Evolutionary conservation across 2,888 invertebrate genomes (phyloP).

Genomic region (Pyrrhia umbra): DNA sequence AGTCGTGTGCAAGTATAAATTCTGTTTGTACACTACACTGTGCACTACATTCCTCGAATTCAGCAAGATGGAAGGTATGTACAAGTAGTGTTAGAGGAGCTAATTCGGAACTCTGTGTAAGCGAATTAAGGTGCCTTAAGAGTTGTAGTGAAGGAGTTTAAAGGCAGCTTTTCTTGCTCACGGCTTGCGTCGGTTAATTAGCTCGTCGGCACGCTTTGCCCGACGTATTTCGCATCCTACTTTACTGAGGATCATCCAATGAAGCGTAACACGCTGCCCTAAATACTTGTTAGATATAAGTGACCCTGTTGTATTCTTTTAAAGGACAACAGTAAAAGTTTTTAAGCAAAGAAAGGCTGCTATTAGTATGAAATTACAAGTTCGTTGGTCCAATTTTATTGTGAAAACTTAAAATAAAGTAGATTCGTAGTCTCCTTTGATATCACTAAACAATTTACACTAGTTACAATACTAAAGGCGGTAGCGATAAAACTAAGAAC

Average conservation of each 20-base stretch:
- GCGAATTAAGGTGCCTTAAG: constrained; percentile 69
- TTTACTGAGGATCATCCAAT: constrained; percentile 60
- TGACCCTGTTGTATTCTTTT: constrained; percentile 22
- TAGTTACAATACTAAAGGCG: constrained; percentile 31
- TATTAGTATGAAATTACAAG: not conserved
- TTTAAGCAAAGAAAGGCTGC: not conserved
- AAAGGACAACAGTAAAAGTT: constrained; percentile 9
- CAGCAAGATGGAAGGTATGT: constrained; percentile 26
- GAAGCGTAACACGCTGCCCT: constrained; percentile 46
- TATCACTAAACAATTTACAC: constrained; percentile 31
- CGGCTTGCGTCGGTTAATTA: constrained; percentile 70
- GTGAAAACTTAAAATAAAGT: constrained; percentile 4
- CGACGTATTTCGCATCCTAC: constrained; percentile 52
- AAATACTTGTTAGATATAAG: constrained; percentile 42
- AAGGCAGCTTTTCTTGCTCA: constrained; percentile 64
- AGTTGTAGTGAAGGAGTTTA: constrained; percentile 67
- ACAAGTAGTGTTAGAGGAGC: constrained; percentile 46
- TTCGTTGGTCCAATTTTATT: not conserved
- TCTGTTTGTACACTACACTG: constrained; percentile 19
- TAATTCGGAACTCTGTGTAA: constrained; percentile 57
- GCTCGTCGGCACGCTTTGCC: constrained; percentile 66
- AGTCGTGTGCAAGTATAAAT: constrained; percentile 23
- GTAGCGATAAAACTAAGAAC: constrained; percentile 29
- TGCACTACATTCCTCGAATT: constrained; percentile 33
- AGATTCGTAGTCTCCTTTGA: not conserved